Evolutionary conservation across 2,113 vertebrate genomes (phyloP).

Genomic region (Chroicocephalus ridibundus): DNA sequence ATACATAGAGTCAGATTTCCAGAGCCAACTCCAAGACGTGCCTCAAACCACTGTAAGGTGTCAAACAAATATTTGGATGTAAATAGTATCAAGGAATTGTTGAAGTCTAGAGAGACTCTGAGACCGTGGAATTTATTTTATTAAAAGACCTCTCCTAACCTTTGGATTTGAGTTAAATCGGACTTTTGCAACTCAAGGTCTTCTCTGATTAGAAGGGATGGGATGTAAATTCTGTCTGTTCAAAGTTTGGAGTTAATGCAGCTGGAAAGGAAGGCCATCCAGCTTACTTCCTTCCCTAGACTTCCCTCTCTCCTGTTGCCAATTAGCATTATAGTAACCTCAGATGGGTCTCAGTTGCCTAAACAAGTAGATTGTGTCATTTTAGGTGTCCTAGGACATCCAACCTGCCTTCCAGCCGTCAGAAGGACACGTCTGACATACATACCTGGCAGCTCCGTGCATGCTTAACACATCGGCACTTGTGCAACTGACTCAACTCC

Average conservation of each 20-base stretch:
- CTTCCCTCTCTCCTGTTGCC: background rate
- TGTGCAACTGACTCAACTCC: background rate
- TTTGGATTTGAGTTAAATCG: background rate
- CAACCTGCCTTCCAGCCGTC: background rate
- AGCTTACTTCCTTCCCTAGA: background rate
- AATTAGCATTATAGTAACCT: background rate
- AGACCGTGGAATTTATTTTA: background rate
- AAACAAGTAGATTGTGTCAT: background rate
- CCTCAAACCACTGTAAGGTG: background rate
- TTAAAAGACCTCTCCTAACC: background rate
- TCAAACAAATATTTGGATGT: background rate
- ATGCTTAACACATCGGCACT: background rate
- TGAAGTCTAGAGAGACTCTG: background rate
- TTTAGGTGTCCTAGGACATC: background rate
- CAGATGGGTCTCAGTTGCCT: background rate
- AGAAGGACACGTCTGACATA: background rate
- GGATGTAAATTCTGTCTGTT: background rate
- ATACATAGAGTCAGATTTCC: background rate
- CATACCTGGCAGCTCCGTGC: background rate
- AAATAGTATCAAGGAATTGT: background rate
- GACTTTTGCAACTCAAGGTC: background rate
- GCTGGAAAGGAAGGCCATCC: background rate
- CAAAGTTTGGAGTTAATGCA: background rate
- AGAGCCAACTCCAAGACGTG: background rate
- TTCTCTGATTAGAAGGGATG: background rate